Evolutionary conservation across 2,888 invertebrate genomes (phyloP), one percentile per base, ranked within the genome.

Genomic region (Phymatocera aterrima): DNA sequence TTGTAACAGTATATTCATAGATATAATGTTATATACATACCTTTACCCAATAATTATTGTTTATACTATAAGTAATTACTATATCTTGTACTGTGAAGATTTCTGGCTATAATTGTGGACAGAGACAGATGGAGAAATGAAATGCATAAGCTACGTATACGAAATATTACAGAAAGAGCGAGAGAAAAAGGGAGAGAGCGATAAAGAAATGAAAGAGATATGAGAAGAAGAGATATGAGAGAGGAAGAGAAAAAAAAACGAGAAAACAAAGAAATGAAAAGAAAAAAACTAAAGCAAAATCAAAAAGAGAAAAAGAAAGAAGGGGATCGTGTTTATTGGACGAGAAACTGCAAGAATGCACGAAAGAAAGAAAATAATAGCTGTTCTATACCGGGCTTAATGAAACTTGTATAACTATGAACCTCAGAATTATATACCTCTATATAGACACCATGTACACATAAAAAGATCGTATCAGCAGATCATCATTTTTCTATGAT

Each of bases 281-380:
- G 31, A 70, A 24, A 74, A 31, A 51, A 79, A 77, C 80, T 77
- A 74, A 68, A 60, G 78, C 54, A 80, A 81, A 80, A 68, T n/a
- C 70, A 78, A 57, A 77, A 48, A 70, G 21, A 57, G 54, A 57
- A 78, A 72, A 77, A 61, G 43, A 77, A 37, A 77, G 70, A 68
- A 48, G 28, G 40, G 34, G 48, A 77, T 8, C 40, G n/a, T 77
- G 12, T 43, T 43, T 43, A 43, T 43, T 43, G 43, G 43, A 43
- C 12, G 6, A 51, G 31, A 82, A 82, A 80, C 84, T 85, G 84
- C 84, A 85, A 84, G 83, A 83, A 85, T 82, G 81, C 83, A 81
- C 80, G 51, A 51, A 72, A 51, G 51, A 51, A 72, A 51, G 72
- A 72, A 72, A 72, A 72, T 72, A 72, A 72, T 72, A 72, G 72